Evolutionary conservation across 2,113 vertebrate species (phyloP).

Genomic region (Sinosuthora webbiana): DNA sequence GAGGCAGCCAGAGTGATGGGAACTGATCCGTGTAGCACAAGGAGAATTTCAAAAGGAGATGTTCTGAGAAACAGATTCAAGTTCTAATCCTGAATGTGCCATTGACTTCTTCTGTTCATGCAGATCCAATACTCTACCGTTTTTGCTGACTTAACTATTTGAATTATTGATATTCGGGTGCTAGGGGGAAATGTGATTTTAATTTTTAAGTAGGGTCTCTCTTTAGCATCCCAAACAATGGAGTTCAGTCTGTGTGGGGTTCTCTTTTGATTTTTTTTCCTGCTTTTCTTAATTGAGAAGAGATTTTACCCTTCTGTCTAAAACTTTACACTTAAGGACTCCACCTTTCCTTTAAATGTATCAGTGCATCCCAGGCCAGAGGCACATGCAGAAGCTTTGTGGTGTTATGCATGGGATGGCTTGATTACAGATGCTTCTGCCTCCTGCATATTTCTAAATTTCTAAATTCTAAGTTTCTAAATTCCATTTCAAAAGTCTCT

Average conservation of each 20-base stretch:
- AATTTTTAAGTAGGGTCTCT: not conserved
- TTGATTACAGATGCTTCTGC: not conserved
- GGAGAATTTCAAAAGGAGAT: conserved; percentile 1
- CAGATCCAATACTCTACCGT: not conserved
- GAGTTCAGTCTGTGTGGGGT: not conserved
- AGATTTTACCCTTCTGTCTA: not conserved
- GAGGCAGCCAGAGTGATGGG: conserved; percentile 7
- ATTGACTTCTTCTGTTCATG: not conserved
- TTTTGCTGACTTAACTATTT: not conserved
- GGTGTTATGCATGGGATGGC: not conserved
- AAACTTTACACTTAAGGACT: not conserved
- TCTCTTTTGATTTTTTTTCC: not conserved
- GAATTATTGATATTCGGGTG: not conserved
- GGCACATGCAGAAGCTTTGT: not conserved
- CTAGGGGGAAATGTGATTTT: not conserved
- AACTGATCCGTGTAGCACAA: not conserved
- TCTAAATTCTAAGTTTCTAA: not conserved
- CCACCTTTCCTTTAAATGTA: not conserved
- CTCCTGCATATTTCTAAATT: not conserved
- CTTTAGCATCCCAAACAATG: not conserved
- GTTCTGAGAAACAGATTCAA: not conserved
- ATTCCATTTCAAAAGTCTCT: not conserved
- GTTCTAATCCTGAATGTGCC: conserved; percentile 14
- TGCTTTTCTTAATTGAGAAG: not conserved
- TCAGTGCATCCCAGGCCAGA: not conserved